Percentiles rank a stretch among this genome's conserved stretches.
Evolutionary conservation across 2,888 invertebrate species (phyloP).

Genomic region (Phyllotreta cruciferae): DNA sequence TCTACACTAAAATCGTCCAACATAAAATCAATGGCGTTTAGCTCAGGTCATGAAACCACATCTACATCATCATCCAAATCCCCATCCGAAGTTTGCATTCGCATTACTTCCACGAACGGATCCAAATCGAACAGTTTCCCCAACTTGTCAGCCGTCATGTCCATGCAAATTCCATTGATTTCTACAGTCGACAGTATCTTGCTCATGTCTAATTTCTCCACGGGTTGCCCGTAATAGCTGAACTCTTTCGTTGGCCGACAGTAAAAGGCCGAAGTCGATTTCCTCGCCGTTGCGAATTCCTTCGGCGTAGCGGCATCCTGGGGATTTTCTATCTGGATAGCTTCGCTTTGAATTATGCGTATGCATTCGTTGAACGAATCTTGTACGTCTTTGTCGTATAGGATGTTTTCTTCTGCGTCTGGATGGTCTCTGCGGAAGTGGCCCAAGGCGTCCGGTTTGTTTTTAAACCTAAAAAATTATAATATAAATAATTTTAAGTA

Average conservation of each 20-base stretch:
- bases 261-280: conserved; percentile 59
- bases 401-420: conserved; percentile 22
- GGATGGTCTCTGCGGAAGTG: conserved; percentile 38
- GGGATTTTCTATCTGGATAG: conserved; percentile 8
- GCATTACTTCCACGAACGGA: conserved; percentile 60
- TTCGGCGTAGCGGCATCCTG: conserved; percentile 36
- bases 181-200: conserved; percentile 64
- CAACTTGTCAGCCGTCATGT: conserved; percentile 63
- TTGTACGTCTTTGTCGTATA: conserved; percentile 21
- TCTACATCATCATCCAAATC: not conserved
- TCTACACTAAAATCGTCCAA: conserved; percentile 43
- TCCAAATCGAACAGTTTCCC: conserved; percentile 64
- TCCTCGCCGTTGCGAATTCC: conserved; percentile 59
- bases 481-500: no score
- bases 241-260: conserved; percentile 48
- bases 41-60: conserved; percentile 37
- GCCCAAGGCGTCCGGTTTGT: conserved; percentile 24
- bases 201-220: conserved; percentile 56
- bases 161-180: conserved; percentile 63
- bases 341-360: conserved; percentile 28
- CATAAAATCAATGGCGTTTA: conserved; percentile 35
- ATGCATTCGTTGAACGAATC: conserved; percentile 34
- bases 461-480: conserved; percentile 35
- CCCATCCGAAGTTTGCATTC: conserved; percentile 57
- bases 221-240: conserved; percentile 63